A percentile compares a stretch with the other conserved stretches of the same genome.
phyloP scores from a whole-genome alignment of 2,888 invertebrate species.

The Caprella mutica region DNA sequence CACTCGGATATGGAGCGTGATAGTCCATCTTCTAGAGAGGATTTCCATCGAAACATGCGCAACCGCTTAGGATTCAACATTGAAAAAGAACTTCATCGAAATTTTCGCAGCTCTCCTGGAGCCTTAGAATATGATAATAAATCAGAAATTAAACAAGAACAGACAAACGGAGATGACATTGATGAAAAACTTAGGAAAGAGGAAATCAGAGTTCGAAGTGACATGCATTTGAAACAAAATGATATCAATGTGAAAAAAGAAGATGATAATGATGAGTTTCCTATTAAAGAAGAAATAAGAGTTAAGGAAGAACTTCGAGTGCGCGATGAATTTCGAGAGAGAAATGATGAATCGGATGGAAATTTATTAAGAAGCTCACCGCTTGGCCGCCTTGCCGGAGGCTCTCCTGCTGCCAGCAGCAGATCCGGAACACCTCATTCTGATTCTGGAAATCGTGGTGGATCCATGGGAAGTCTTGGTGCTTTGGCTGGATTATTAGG shows the following conservation, averaged over 20 bases:
- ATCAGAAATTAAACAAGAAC: constrained; percentile 14
- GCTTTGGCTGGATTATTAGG: constrained; percentile 23
- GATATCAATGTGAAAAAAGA: constrained; percentile 4
- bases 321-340: constrained; percentile 31
- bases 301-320: constrained; percentile 33
- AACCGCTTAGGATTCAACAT: background rate
- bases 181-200: background rate
- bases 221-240: constrained; percentile 3
- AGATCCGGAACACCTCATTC: constrained; percentile 34
- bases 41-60: background rate
- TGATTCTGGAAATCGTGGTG: constrained; percentile 17
- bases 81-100: background rate
- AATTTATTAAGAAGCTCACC: constrained; percentile 25
- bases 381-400: constrained; percentile 14
- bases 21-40: constrained; percentile 11
- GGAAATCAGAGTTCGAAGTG: constrained; percentile 5
- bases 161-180: constrained; percentile 1
- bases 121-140: constrained; percentile 21
- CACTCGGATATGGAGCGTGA: constrained; percentile 31
- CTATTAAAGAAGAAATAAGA: constrained; percentile 22
- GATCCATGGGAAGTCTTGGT: constrained; percentile 11
- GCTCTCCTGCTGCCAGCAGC: constrained; percentile 30
- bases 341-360: constrained; percentile 23
- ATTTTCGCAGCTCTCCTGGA: constrained; percentile 13
- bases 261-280: background rate